These are phyloP conservation scores for Meghimatium bilineatum DNA, from an alignment of 2,888 invertebrate species.

Conservation along the genomic window DNA sequence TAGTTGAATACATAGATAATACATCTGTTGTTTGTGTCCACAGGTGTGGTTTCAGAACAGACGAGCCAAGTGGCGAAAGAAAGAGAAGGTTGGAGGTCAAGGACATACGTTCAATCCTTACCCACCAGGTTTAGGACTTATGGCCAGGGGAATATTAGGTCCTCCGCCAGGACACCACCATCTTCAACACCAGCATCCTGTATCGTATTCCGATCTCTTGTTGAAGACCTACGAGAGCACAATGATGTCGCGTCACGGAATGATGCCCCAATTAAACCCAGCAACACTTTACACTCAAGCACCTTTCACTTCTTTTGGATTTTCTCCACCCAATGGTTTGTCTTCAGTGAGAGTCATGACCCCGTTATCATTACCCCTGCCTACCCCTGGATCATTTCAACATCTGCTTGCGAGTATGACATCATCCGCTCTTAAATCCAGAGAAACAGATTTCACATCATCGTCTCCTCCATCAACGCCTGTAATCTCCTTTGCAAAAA, in stretches of 20 bases:
- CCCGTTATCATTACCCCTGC: slow-evolving; percentile 53
- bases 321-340: slow-evolving; percentile 29
- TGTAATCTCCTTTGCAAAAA: slow-evolving; percentile 22
- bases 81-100: slow-evolving; percentile 85
- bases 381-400: slow-evolving; percentile 69
- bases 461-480: slow-evolving; percentile 37
- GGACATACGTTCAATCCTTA: slow-evolving; percentile 68
- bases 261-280: slow-evolving; percentile 45
- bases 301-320: slow-evolving; percentile 46
- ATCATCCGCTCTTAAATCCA: slow-evolving; percentile 57
- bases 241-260: slow-evolving; percentile 57
- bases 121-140: slow-evolving; percentile 28
- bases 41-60: slow-evolving; percentile 99
- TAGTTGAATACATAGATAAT: neutral
- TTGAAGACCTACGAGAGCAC: slow-evolving; percentile 71
- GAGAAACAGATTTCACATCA: slow-evolving; percentile 45
- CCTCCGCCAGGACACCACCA: slow-evolving; percentile 32
- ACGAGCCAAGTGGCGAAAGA: slow-evolving; percentile 98
- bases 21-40: neutral
- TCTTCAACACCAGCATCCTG: slow-evolving; percentile 54
- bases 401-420: slow-evolving; percentile 71
- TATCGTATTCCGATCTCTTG: slow-evolving; percentile 65
- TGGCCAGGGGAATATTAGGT: slow-evolving; percentile 43
- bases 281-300: slow-evolving; percentile 38
- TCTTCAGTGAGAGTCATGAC: slow-evolving; percentile 43